A percentile compares a stretch with the other conserved stretches of the same genome.
phyloP scores from a whole-genome alignment of 64 coral and sea anemone genomes.

The Platygyra sinensis region DNA sequence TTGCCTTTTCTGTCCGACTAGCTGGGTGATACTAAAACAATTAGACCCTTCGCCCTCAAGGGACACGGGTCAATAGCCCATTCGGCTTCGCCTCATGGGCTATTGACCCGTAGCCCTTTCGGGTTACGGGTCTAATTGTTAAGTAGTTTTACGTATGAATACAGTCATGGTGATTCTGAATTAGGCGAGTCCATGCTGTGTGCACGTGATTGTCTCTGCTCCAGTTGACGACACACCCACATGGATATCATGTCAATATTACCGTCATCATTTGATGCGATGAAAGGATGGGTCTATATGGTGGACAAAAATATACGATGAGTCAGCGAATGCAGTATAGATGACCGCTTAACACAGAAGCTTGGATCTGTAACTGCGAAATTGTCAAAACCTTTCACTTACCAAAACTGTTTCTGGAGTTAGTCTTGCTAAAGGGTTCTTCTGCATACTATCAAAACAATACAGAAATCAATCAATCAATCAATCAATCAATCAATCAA shows the following conservation, averaged over 20 bases:
- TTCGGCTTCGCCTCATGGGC: no score
- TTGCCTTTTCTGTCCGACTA: no score
- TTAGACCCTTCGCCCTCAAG: no score
- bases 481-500: no score
- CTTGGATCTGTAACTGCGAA: not conserved
- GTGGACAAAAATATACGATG: not conserved
- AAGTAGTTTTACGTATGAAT: not conserved
- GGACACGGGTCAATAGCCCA: no score
- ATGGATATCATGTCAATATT: conserved; percentile 90
- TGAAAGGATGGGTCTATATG: conserved; percentile 72
- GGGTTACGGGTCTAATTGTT: no score
- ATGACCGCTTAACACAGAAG: not conserved
- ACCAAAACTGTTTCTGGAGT: conserved; percentile 83
- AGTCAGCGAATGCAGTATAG: not conserved
- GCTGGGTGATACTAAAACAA: no score
- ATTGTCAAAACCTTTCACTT: conserved; percentile 9
- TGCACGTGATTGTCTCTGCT: conserved; percentile 74
- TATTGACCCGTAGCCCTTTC: no score
- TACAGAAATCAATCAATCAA: no score
- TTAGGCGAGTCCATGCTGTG: conserved; percentile 83
- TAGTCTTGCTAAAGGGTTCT: conserved; percentile 60
- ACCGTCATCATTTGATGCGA: conserved; percentile 78
- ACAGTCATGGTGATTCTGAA: conserved; percentile 29
- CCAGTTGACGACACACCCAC: conserved; percentile 95
- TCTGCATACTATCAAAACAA: conserved; percentile 68